These are phyloP conservation scores for Oscarella lobularis DNA, from an alignment of 37 sponge, comb jelly and placozoan species.

Conservation along the genomic window DNA sequence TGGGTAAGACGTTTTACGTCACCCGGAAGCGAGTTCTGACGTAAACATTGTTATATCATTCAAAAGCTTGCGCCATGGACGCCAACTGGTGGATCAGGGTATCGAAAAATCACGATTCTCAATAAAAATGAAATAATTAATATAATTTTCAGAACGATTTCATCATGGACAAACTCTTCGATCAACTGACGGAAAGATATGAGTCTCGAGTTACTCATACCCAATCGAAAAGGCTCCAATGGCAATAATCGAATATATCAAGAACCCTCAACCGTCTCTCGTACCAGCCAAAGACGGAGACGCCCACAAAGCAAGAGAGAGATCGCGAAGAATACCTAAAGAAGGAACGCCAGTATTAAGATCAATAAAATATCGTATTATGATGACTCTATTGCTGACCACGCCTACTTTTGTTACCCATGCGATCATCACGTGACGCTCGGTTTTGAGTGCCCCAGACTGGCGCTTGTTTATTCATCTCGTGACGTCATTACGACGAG, in stretches of 20 bases:
- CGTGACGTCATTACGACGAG: too few species aligned
- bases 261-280: constrained; percentile 33
- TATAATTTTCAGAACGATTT: background rate
- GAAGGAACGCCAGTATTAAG: background rate
- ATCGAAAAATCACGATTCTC: too few species aligned
- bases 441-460: too few species aligned
- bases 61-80: background rate
- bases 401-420: too few species aligned
- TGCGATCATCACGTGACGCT: too few species aligned
- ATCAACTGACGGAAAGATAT: constrained; percentile 32
- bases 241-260: constrained; percentile 68
- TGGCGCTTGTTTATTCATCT: too few species aligned
- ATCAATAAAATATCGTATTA: too few species aligned
- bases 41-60: background rate
- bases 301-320: background rate
- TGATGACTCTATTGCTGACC: too few species aligned
- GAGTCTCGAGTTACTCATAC: constrained; percentile 27
- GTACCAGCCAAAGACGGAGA: background rate
- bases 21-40: background rate
- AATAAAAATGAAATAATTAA: too few species aligned
- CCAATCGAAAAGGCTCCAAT: constrained; percentile 65
- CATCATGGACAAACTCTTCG: constrained; percentile 46
- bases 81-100: background rate
- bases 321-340: background rate
- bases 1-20: constrained; percentile 22